Evolutionary conservation across 30 jellyfish, hydroid and myxozoan genomes (phyloP), one percentile per base, ranked within the genome.

Genomic region (Turritopsis dohrnii): DNA sequence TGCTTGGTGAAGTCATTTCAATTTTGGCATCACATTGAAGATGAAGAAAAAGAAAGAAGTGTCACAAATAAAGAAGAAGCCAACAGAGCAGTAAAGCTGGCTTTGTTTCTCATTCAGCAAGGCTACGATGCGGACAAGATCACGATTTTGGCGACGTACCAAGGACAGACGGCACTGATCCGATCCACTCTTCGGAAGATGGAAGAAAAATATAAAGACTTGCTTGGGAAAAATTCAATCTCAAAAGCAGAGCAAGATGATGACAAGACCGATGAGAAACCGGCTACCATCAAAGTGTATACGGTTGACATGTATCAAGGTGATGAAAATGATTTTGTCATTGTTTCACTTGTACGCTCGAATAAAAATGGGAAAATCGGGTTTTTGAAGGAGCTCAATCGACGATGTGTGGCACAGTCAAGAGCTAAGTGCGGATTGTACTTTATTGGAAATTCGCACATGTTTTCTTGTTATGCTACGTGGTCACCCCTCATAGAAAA

Each of bases 241-340:
- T 52, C 80, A 7, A 74, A 84, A 28, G 74, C n/a, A 60, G 54
- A 72, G 74, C 1, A 82, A 86, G 72, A 23, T 18, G 30, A 25
- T 9, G 72, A 53, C 26, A 22, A 52, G 8, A 53, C 26, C 9
- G 80, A 53, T 25, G 74, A 65, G 20, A 79, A 29, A 7, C 28
- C 52, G 28, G 54, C 65, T 24, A 71, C 8, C 30, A 73, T 89
- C n/a, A 65, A 77, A 18, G 81, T 84, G 24, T 89, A 89, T 8
- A 89, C 96, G n/a, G 74, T 89, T 24, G 96, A 89, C 71, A 89
- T 73, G 71, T 89, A 81, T 74, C 96, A 89, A 84, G 96, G 96
- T 1, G 96, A 89, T 79, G 96, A 89, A 26, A 89, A 89, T 65
- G 93, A 89, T 29, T 54, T 89, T 65, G 93, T 89, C 4, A 89